A percentile compares a stretch with the other conserved stretches of the same genome.
Evolutionary conservation across 2,113 vertebrate species (phyloP).

Genomic region (Xiphorhynchus elegans): DNA sequence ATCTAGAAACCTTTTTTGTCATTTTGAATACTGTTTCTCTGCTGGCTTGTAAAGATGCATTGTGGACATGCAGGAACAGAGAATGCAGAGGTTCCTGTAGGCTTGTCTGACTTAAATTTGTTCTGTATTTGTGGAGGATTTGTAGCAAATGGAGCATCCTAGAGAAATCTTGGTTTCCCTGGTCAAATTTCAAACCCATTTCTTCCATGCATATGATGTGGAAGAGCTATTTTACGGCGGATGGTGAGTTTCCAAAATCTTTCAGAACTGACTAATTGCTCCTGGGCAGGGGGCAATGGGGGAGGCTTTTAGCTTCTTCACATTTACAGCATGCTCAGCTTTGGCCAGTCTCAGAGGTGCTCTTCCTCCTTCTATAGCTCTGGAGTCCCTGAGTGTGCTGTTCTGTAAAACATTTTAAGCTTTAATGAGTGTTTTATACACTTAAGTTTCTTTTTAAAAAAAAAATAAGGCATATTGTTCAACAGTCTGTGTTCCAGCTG

Average conservation of each 20-base stretch:
- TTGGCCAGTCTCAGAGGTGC: background rate
- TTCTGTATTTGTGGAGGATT: background rate
- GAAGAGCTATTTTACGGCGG: background rate
- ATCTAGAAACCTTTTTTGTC: background rate
- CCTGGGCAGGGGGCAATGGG: background rate
- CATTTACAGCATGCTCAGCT: background rate
- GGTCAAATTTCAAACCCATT: background rate
- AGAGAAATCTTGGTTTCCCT: background rate
- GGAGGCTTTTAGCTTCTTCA: background rate
- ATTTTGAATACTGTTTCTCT: background rate
- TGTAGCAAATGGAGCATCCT: background rate
- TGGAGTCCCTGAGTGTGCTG: background rate
- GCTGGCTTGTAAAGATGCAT: background rate
- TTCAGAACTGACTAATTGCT: background rate
- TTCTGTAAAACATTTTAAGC: background rate
- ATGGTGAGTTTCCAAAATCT: background rate
- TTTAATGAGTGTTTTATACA: background rate
- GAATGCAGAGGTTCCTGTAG: background rate
- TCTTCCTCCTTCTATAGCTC: background rate
- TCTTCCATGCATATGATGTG: background rate
- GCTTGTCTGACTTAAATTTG: background rate
- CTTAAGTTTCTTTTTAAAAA: background rate
- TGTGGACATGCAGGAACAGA: background rate
- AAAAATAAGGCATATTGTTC: background rate
- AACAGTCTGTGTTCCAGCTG: background rate